A percentile compares a stretch with the other conserved stretches of the same genome.
phyloP scores from a whole-genome alignment of 1,140 invertebrate species.

The Ceratitis capitata region DNA sequence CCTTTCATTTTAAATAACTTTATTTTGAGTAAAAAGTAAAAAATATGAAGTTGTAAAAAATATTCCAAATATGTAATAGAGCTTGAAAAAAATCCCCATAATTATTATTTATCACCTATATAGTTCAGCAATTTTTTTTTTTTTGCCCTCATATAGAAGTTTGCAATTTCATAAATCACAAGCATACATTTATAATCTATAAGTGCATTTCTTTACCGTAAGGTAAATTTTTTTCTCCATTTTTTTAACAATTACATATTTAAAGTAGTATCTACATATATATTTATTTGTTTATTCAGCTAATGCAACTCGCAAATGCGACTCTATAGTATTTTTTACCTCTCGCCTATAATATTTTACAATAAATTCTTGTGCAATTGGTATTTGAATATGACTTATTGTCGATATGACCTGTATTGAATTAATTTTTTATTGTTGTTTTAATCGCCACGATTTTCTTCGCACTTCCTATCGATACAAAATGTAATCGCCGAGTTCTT shows the following conservation, averaged over 20 bases:
- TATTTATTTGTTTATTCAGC: no score
- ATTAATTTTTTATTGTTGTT: background rate
- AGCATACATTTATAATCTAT: no score
- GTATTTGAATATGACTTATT: slow-evolving; percentile 26
- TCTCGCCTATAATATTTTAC: slow-evolving; percentile 11
- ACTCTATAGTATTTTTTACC: background rate
- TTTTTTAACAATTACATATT: background rate
- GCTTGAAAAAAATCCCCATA: no score
- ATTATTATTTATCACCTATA: no score
- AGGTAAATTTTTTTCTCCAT: background rate
- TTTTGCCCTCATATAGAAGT: no score
- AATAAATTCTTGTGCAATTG: slow-evolving; percentile 17
- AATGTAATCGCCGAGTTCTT: background rate
- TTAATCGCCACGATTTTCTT: background rate
- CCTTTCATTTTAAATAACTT: no score
- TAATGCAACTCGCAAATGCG: background rate
- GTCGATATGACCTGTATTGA: slow-evolving; percentile 36
- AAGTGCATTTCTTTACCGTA: no score
- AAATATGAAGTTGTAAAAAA: no score
- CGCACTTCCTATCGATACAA: background rate
- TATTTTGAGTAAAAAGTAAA: no score
- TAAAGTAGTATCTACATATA: background rate
- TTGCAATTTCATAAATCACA: no score
- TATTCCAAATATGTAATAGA: no score
- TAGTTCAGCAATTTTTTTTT: no score